Base-by-base conservation (phyloP, 2,888 invertebrate species). In the Lasioglossum oenotherae region DNA sequence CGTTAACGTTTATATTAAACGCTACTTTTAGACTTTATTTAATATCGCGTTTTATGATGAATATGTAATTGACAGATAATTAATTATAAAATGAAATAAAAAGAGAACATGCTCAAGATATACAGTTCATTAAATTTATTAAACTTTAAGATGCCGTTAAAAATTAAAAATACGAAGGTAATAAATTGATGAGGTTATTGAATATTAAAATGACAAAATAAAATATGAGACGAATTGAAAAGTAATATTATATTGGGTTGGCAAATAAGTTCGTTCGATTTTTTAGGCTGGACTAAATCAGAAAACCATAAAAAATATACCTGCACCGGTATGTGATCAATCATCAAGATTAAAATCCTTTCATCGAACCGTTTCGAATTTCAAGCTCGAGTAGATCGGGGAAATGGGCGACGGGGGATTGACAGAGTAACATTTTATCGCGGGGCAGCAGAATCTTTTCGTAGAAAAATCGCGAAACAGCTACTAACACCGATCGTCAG, bases 401-500 rank as follows among this genome's bases (percentile, higher is more conserved):
- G 38, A 69, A 69, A 69, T 1, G 38, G 16, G 8, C 23, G 4
- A 35, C 23, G 38, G 23, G 23, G 12, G 38, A 23, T 23, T 10
- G 69, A 38, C 69, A 4, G 46, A 46, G 69, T 23, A 69, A 38
- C 38, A 23, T 38, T 69, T 69, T 69, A 76, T 74, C 44, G 69
- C 23, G 35, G n/a, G 49, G 35, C 27, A 74, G 44, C 49, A 41
- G 76, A 79, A 71, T 41, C 23, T 76, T 76, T 75, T 46, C 27
- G 44, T 74, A 46, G 71, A 76, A 85, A 88, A 82, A 82, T 87
- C 74, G 46, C 69, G 76, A n/a, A 78, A 67, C 53, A 79, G 73
- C 38, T 38, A 23, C 69, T 38, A 69, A 69, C 67, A 27, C 35
- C 74, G 81, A 87, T 81, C 88, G 91, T 91, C 91, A 90, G 90